phyloP scores from a whole-genome alignment of 2,113 vertebrate genomes.

The Catharus minimus region DNA sequence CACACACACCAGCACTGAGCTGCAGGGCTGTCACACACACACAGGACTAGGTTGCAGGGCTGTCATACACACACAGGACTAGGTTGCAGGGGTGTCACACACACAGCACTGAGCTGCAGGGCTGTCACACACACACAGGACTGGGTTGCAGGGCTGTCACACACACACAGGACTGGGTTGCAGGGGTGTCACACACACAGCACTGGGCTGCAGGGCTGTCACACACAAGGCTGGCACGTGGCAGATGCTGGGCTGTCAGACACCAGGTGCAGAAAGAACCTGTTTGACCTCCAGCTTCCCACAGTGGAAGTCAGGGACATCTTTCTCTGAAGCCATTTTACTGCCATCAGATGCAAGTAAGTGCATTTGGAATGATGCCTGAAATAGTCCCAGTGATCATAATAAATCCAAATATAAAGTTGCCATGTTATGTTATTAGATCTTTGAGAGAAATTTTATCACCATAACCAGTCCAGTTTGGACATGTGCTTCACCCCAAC shows the following conservation, averaged over 20 bases:
- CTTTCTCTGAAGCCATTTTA: neutral
- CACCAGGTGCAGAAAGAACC: neutral
- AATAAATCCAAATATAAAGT: neutral
- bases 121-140: no score
- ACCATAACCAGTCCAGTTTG: neutral
- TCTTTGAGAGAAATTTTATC: neutral
- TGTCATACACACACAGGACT: no score
- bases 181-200: no score
- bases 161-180: no score
- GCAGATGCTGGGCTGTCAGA: neutral
- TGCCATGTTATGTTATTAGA: rapidly evolving
- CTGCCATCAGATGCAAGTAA: neutral
- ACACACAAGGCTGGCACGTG: rapidly evolving
- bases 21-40: no score
- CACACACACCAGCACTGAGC: no score
- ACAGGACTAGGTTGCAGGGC: no score
- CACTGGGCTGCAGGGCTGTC: no score
- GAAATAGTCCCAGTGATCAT: neutral
- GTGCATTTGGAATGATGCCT: neutral
- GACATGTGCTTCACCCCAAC: neutral
- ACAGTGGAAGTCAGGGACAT: neutral
- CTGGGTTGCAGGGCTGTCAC: no score
- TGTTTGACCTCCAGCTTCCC: neutral
- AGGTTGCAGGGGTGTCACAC: no score
- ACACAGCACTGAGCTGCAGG: no score